Evolutionary conservation across 2,113 vertebrate genomes (phyloP), one percentile per base, ranked within the genome.

Genomic region (Percopsis transmontana): DNA sequence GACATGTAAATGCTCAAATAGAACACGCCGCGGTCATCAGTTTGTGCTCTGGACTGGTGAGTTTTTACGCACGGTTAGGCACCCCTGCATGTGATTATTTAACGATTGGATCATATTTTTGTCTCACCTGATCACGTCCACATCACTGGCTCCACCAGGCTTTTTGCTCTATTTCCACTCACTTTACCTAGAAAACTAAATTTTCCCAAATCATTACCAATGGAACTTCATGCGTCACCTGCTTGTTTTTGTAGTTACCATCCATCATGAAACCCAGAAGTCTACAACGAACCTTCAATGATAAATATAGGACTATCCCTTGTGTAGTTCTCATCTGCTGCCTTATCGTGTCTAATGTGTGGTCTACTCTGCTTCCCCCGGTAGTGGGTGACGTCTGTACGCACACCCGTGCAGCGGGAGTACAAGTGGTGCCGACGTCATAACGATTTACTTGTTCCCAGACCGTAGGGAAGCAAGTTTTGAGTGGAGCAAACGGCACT

Each of bases 11-110:
- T 51, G 92, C 94, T 71, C 86, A 92, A 57, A 84, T 91, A 39
- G 93, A 95, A 77, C 95, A 98, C 84, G 94, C 93, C 53, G 97
- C 96, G 24, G 95, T 97, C 73, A 97, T 99, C 92, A 99, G 96
- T 86, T 93, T 99, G 82, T 99, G 97, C 90, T 94, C 97, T 48
- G 97, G 97, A 77, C 94, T 99, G 96, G 97, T 99, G 91, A 98
- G 97, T 92, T 80, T 80, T 77, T 80, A 85, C 78, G 79, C 85
- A 74, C 68, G 59, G 44, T 50, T 72, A 27, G 20, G 39, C 9
- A 57, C 33, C 33, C 54, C 56, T 58, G 60, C 76, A 60, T 27
- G 68, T 51, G 58, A 74, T 66, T 66, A 44, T 44, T 70, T 68
- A 69, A 65, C 48, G 24, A 21, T 47, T 16, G 59, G 21, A 54